Percentiles rank a stretch among this genome's conserved stretches.
Conservation (phyloP, 2,797 vertebrate species). For the Odontamblyopus lacepedii region DNA sequence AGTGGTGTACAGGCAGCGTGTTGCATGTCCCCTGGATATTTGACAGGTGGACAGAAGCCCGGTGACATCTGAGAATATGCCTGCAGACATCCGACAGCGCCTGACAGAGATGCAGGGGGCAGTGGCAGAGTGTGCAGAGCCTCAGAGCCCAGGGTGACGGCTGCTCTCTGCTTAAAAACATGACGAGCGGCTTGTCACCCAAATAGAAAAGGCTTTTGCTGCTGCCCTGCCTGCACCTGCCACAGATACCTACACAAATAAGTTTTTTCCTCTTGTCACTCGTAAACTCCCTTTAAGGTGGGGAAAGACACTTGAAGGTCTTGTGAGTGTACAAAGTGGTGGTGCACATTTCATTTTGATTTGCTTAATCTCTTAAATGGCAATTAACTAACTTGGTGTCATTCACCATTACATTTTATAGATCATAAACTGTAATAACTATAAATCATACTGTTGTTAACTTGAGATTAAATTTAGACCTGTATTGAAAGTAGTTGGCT, state of each 20-base stretch:
- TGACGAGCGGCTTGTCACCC: slow-evolving; percentile 29
- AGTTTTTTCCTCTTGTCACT: neutral
- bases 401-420: too few species aligned
- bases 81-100: slow-evolving; percentile 60
- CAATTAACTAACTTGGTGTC: too few species aligned
- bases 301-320: neutral
- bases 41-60: slow-evolving; percentile 61
- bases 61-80: slow-evolving; percentile 65
- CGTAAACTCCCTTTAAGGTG: neutral
- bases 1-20: slow-evolving; percentile 57
- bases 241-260: neutral
- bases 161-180: slow-evolving; percentile 33
- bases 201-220: slow-evolving; percentile 29
- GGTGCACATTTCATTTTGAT: neutral
- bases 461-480: too few species aligned
- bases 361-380: neutral
- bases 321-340: too few species aligned
- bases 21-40: slow-evolving; percentile 55
- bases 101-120: slow-evolving; percentile 61
- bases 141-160: slow-evolving; percentile 58
- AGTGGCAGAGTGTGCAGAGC: slow-evolving; percentile 50
- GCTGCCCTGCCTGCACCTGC: slow-evolving; percentile 2
- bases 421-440: too few species aligned
- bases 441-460: too few species aligned
- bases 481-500: too few species aligned